Evolutionary conservation across 2,888 invertebrate species (phyloP), one percentile per base, ranked within the genome.

Genomic region (Sphaeridia pumilis): DNA sequence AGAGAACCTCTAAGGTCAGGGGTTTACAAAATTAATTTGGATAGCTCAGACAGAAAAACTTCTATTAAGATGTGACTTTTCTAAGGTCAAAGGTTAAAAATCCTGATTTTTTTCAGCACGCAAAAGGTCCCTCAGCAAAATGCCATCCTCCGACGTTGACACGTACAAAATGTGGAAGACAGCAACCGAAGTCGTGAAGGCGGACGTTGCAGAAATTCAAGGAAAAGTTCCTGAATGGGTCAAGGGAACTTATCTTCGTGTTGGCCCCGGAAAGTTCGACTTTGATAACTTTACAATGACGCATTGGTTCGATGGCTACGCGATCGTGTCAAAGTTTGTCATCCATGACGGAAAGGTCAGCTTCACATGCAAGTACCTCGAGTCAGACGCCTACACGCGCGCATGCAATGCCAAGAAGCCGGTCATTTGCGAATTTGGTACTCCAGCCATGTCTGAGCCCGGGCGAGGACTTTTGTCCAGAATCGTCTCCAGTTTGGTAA

Each of bases 231-330:
- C 61, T 22, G 24, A 38, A 1, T 61, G 57, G 57, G 56, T 59
- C 7, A 46, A 53, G 48, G 59, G 61, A 36, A 67, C 68, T 22
- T 68, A 72, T 47, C 58, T 74, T 3, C 60, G 72, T 54, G 67
- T 72, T 55, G 76, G 77, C 1, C 74, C 75, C 0, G 77, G 74
- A 34, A 69, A 73, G 52, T 75, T 71, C 66, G 70, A 74, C 54
- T 66, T 70, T 22, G 67, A 71, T 20, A 70, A 68, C 38, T 70
- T 69, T 49, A 66, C 69, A n/a, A 66, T 71, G 47, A 70, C 71
- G 25, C 75, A 75, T 57, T 70, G 71, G 67, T 71, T 74, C 56
- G 75, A 75, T 61, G 75, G 75, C 0, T 68, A 72, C 55, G 71
- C 73, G 4, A 69, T 75, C 14, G 55, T 75, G 24, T 71, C 71